Percentiles rank a stretch among this genome's conserved stretches.
These are phyloP conservation scores for Redunca redunca DNA, from an alignment of 2,113 vertebrate species.

Conservation along the genomic window DNA sequence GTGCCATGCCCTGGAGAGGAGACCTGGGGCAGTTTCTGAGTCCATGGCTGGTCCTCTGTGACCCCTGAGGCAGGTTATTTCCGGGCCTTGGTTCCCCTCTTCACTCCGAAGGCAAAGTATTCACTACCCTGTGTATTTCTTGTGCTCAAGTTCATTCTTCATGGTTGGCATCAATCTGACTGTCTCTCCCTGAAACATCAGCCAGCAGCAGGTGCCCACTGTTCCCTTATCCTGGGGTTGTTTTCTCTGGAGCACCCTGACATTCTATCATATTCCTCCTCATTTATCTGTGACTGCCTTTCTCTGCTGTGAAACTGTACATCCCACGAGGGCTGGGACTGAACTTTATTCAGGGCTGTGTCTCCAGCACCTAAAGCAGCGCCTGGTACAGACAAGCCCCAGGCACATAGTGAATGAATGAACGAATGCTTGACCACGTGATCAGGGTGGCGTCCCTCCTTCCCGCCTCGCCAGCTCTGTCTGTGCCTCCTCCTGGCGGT, in stretches of 20 bases:
- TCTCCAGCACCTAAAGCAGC: neutral
- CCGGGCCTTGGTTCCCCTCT: neutral
- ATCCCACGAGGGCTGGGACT: neutral
- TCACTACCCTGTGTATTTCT: neutral
- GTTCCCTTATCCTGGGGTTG: neutral
- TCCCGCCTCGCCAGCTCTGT: neutral
- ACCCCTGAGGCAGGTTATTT: neutral
- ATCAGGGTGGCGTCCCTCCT: fast-evolving
- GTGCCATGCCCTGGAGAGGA: fast-evolving
- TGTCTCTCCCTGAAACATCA: neutral
- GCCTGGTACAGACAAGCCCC: fast-evolving
- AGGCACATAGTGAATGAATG: neutral
- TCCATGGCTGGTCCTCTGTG: neutral
- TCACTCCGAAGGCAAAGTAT: neutral
- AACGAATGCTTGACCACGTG: fast-evolving
- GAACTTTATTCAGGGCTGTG: neutral
- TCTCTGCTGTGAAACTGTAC: neutral
- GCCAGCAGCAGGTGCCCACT: fast-evolving
- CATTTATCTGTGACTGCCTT: neutral
- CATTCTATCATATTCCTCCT: neutral
- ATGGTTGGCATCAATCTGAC: neutral
- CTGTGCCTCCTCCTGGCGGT: neutral
- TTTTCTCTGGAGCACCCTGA: neutral
- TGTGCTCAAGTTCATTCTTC: neutral
- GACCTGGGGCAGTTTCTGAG: neutral